Evolutionary conservation across 1,140 invertebrate species (phyloP), one percentile per base, ranked within the genome.

Genomic region (Leptinotarsa texana): DNA sequence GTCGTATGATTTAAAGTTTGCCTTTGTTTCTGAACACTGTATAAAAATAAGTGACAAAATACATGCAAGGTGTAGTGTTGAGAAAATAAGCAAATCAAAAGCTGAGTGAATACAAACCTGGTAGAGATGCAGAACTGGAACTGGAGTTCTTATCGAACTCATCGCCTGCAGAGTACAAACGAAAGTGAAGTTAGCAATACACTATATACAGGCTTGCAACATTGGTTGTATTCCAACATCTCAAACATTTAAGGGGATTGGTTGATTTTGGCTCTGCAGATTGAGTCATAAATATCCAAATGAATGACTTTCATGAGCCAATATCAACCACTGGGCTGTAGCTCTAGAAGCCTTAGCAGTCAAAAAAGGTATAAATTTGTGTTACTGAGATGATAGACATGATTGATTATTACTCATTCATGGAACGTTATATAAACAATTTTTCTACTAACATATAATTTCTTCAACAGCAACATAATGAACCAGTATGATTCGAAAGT

Each of bases 91-190:
- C 77, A 63, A 79, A 71, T 51, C 8, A 11, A 47, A 72, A 73
- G 69, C 67, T 63, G 27, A 70, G 70, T 77, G 65, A 78, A 76
- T 86, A 89, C 88, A 87, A 87, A 91, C 90, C 90, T 90, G 89
- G 88, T 82, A 90, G 83, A 78, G 90, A 90, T 79, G 89, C 87
- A 81, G 90, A 90, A 85, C 89, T 91, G 84, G 89, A 90, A 84
- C 88, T 90, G 87, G 90, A 91, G 80, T 89, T 89, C 86, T 90
- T 91, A 88, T 91, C 90, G 86, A 89, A 90, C 85, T 91, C 90
- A 83, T 91, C 90, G 85, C 87, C 86, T 84, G 86, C 84, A 80
- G 78, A 81, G 75, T 76, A 79, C 47, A 77, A 79, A 79, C 69
- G 76, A 83, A 83, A 74, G 78, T 82, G 82, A 78, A 63, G 81